Evolutionary conservation across 2,113 vertebrate genomes (phyloP), one percentile per base, ranked within the genome.

Genomic region (Zosterops japonicus): DNA sequence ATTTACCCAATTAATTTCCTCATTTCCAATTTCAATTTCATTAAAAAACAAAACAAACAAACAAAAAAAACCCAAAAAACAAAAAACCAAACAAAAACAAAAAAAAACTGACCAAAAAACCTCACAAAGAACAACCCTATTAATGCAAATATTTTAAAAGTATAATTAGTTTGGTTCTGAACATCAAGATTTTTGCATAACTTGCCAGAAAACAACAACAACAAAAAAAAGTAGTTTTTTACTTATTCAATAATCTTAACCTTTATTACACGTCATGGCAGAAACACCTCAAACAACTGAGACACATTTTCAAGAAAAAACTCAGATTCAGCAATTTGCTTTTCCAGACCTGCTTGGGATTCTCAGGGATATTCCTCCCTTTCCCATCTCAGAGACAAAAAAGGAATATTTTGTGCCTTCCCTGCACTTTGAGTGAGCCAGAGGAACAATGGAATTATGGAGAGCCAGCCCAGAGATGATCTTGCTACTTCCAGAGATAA

Each of bases 51-150:
- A 28, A 28, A 46, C 44, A 46, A 46, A 21, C 6, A 53, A 31
- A 22, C 10, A 47, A 22, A 22, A 11, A 11, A 49, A 12, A 19
- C 44, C 39, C 22, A 24, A 49, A 50, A 23, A 46, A 8, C 1
- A 50, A 9, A 39, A 49, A 49, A 49, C 47, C 22, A 47, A 47
- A 47, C 42, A 14, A 47, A 41, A 41, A 5, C 39, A 39, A 39
- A 39, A 39, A 39, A 39, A 39, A 11, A 39, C 39, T 39, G 39
- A 39, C 39, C 39, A 39, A 39, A 47, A 42, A 22, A 8, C 11
- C 4, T 2, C 12, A 47, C 46, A 49, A 49, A 50, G 31, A 46
- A 8, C 1, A 50, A 9, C 2, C 1, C 5, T 31, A 52, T 18
- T 5, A 22, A 28, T 8, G 25, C 56, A 50, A 42, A 20, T 9